phyloP scores from a whole-genome alignment of 2,113 vertebrate species.

The Bubo blakistoni region DNA sequence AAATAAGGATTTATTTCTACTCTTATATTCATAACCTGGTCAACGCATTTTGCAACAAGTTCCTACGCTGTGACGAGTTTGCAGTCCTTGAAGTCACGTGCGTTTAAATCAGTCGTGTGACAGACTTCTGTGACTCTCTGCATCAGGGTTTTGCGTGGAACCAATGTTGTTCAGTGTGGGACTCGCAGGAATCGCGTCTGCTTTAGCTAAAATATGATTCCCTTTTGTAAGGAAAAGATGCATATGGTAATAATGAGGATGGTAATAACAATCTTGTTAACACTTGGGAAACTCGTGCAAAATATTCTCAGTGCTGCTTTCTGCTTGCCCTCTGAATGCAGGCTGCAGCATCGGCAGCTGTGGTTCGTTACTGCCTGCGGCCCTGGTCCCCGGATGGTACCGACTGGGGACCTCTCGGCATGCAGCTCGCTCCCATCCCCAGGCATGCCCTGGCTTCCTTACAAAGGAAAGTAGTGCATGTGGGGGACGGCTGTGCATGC shows the following conservation, averaged over 20 bases:
- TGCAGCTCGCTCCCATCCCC: background rate
- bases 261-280: background rate
- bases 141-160: background rate
- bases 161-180: background rate
- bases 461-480: rapidly evolving
- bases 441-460: background rate
- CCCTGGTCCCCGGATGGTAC: background rate
- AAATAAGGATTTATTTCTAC: background rate
- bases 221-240: background rate
- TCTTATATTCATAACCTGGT: background rate
- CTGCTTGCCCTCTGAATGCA: background rate
- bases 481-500: background rate
- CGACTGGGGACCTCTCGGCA: rapidly evolving
- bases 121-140: background rate
- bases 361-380: background rate
- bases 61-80: background rate
- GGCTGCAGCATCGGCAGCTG: background rate
- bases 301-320: background rate
- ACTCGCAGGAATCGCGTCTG: background rate
- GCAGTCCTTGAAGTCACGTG: background rate
- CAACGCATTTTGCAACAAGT: background rate
- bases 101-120: background rate
- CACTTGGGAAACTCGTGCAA: background rate
- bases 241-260: background rate
- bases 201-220: background rate